Evolutionary conservation across 2,888 invertebrate genomes (phyloP).

Genomic region (Drosophila bunnanda): DNA sequence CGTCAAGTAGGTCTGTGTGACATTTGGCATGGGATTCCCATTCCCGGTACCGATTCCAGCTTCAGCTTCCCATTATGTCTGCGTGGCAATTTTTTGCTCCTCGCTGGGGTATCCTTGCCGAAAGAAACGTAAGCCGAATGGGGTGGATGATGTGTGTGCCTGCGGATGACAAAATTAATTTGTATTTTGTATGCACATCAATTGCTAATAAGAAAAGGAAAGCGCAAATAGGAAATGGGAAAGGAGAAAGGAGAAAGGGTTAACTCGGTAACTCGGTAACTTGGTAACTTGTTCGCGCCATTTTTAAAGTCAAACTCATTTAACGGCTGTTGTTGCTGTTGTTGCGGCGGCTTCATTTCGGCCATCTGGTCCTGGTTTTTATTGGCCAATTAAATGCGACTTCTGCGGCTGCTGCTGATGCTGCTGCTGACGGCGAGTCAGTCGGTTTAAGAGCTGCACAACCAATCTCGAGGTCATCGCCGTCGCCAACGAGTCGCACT

Average conservation of each 20-base stretch:
- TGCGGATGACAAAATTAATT: constrained; percentile 52
- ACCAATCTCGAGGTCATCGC: constrained; percentile 36
- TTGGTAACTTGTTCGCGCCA: not conserved
- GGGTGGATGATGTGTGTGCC: constrained; percentile 10
- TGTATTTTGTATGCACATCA: constrained; percentile 51
- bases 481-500: constrained; percentile 32
- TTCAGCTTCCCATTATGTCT: constrained; percentile 43
- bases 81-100: constrained; percentile 32
- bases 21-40: constrained; percentile 52
- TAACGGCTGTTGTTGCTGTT: constrained; percentile 11
- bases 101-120: not conserved
- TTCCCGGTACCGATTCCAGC: not conserved
- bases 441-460: constrained; percentile 35
- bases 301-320: constrained; percentile 26
- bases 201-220: constrained; percentile 38
- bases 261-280: not conserved
- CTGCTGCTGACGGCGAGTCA: constrained; percentile 14
- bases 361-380: constrained; percentile 25
- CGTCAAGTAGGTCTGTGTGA: constrained; percentile 50
- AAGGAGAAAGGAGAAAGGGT: not conserved
- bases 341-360: constrained; percentile 13
- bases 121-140: constrained; percentile 13
- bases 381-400: constrained; percentile 39
- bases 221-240: not conserved
- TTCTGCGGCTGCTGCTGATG: constrained; percentile 12